Conservation (phyloP, 2,113 vertebrate genomes). For the Castor canadensis region DNA sequence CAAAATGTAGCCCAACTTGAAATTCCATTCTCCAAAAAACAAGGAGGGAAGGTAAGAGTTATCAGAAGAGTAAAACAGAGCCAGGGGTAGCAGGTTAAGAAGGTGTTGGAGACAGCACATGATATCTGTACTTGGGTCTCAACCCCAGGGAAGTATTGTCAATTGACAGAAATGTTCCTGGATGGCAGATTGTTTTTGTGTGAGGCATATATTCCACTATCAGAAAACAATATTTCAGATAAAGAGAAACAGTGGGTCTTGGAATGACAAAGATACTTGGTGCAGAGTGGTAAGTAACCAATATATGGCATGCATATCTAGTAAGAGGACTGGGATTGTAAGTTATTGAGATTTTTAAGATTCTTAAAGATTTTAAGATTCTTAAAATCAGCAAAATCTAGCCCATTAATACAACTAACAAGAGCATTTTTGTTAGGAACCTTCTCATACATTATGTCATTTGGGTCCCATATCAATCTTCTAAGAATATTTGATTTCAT, state of each 20-base stretch:
- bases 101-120: neutral
- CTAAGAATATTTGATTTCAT: neutral
- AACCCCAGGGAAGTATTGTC: neutral
- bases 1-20: neutral
- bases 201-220: neutral
- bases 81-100: neutral
- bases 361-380: too few species aligned
- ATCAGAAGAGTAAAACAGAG: neutral
- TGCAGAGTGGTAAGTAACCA: neutral
- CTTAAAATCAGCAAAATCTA: neutral
- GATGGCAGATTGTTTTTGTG: neutral
- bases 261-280: neutral
- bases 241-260: neutral
- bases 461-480: neutral
- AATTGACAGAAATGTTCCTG: neutral
- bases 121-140: neutral
- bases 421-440: neutral
- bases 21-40: neutral
- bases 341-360: neutral
- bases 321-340: neutral
- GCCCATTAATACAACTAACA: neutral
- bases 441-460: neutral
- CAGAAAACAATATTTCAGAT: neutral
- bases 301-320: accelerated
- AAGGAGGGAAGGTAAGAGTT: neutral